Conservation (phyloP, 2,888 invertebrate genomes). For the Lottia gigantea region DNA sequence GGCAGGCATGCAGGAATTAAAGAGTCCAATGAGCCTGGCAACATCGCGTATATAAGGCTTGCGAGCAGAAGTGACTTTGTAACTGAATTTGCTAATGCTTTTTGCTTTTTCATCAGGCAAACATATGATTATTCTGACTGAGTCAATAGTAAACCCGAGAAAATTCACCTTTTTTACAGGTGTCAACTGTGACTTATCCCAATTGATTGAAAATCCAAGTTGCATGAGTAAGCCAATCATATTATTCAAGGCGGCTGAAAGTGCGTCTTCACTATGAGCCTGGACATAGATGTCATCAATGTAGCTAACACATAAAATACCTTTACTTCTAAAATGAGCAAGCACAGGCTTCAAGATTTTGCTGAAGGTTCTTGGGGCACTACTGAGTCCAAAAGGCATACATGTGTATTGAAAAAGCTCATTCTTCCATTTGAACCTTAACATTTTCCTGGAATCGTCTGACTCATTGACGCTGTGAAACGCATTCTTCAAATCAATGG, state of each 20-base stretch:
- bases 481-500: no score
- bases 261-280: background rate
- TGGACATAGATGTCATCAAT: background rate
- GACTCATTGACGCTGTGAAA: background rate
- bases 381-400: background rate
- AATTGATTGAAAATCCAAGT: background rate
- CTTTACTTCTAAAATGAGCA: background rate
- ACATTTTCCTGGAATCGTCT: background rate
- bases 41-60: background rate
- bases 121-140: background rate
- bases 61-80: no score
- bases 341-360: background rate
- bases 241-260: background rate
- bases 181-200: background rate
- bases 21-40: background rate
- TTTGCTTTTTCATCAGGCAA: no score
- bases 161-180: background rate
- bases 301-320: background rate
- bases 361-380: background rate
- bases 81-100: no score
- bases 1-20: background rate
- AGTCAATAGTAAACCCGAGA: background rate
- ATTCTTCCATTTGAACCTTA: background rate
- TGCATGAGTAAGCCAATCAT: background rate
- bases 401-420: background rate